Base-by-base conservation (phyloP, 2,888 invertebrate species). In the Matsumyia berberina region DNA sequence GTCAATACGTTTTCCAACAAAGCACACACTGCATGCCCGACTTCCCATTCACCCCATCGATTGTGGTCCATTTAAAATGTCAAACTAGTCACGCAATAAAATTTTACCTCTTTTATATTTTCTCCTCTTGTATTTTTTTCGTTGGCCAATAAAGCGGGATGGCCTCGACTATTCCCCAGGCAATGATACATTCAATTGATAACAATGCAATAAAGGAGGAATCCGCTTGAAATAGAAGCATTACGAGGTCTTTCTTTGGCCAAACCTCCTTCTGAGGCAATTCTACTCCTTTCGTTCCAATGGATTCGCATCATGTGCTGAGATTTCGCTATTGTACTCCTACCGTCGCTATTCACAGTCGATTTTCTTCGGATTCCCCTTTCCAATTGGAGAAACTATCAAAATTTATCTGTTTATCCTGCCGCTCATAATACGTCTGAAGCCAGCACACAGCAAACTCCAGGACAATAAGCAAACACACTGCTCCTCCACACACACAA, bases 1-100 rank as follows among this genome's bases (percentile, higher is more conserved):
- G n/a, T n/a, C 24, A 24, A 19, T 24, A 49, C 5, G 24, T 46
- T 46, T 46, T 46, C 17, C 19, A 19, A 49, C 46, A 49, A 49
- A 49, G 5, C 19, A 24, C 24, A 24, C 24, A 5, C 24, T 4
- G 24, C 11, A 49, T 24, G 46, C 24, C 9, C 19, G 46, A n/a
- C 19, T 49, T 49, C 19, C 4, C 24, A 19, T 46, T 49, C 24
- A 49, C 11, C 5, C 11, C 19, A 24, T 5, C 1, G 24, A 24
- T n/a, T 49, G 11, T 5, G 0, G 24, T 24, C 24, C 5, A 24
- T 19, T 24, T 5, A 49, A n/a, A 49, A 37, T 37, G 37, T 11
- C 37, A 11, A 19, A 11, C 8, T 6, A 46, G 1, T 46, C 24
- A 24, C 11, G 24, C 46, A 11, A 24, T 11, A 49, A 19, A 24